Evolutionary conservation across 2,888 invertebrate genomes (phyloP), one percentile per base, ranked within the genome.

Genomic region (Hedya salicella): DNA sequence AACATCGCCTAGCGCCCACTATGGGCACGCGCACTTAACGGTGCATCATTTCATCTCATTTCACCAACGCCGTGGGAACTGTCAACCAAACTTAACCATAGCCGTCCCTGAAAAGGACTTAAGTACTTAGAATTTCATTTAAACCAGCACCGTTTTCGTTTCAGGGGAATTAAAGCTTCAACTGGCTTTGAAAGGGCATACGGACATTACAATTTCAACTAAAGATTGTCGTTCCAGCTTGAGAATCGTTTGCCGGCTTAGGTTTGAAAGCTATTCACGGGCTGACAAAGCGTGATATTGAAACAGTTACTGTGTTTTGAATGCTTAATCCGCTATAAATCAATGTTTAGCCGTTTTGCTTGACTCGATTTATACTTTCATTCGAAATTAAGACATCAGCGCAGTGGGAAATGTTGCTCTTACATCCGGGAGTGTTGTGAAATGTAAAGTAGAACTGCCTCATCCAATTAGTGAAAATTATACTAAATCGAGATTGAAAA

Each of bases 21-120:
- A 64, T 69, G 61, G 68, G 64, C 67, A 70, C 76, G 76, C 79
- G 76, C 78, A 76, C 71, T 70, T 82, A 87, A 86, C 85, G 86
- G 86, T 67, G 71, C 78, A 75, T 76, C 79, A 81, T 80, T 80
- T 79, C 75, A 82, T 80, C 85, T 80, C 79, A 83, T 82, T 85
- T 81, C 83, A 78, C 78, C 79, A 75, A 71, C 72, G 68, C 72
- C 87, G 87, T 88, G 88, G 83, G 88, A 88, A 88, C 80, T 80
- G 80, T 83, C 85, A 86, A 85, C 85, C 78, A 50, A 69, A 69
- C 40, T 16, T 6, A 19, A 39, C 21, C 36, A 21, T 13, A 42
- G 16, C 52, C 56, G n/a, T 42, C 19, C 39, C 46, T 8, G 44
- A 59, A 60, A 65, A 60, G 50, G 65, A 4, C 52, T 46, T 40